phyloP scores from a whole-genome alignment of 2,797 vertebrate species.

The Botia almorhae region DNA sequence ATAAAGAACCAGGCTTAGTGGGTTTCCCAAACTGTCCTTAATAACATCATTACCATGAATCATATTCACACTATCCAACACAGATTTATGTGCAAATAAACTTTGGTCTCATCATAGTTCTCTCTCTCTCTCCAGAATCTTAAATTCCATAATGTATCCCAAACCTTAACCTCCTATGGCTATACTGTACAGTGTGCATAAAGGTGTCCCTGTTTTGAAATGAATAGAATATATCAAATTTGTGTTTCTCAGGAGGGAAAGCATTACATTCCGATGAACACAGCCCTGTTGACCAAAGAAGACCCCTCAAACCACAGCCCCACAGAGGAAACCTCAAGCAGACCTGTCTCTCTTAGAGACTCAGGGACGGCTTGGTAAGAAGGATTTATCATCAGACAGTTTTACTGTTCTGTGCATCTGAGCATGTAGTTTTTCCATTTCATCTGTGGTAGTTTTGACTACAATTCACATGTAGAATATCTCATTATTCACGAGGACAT shows the following conservation, averaged over 20 bases:
- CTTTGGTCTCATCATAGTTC: neutral
- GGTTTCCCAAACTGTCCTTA: slow-evolving; percentile 20
- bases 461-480: neutral
- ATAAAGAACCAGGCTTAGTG: slow-evolving; percentile 29
- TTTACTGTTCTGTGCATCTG: neutral
- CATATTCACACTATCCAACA: slow-evolving; percentile 26
- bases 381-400: neutral
- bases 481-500: slow-evolving; percentile 17
- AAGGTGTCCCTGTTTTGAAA: slow-evolving; percentile 48
- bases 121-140: slow-evolving; percentile 2
- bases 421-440: neutral
- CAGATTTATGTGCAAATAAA: slow-evolving; percentile 11
- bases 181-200: neutral
- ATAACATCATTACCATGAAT: slow-evolving; percentile 47
- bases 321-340: slow-evolving; percentile 75
- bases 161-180: slow-evolving; percentile 27
- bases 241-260: slow-evolving; percentile 86
- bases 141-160: slow-evolving; percentile 18
- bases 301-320: slow-evolving; percentile 70
- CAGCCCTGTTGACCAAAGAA: slow-evolving; percentile 79
- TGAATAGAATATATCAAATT: slow-evolving; percentile 39
- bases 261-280: slow-evolving; percentile 94
- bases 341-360: slow-evolving; percentile 77
- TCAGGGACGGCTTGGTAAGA: slow-evolving; percentile 83
- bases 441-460: neutral